Evolutionary conservation across 2,888 invertebrate genomes (phyloP).

Genomic region (Brachyptera risi): DNA sequence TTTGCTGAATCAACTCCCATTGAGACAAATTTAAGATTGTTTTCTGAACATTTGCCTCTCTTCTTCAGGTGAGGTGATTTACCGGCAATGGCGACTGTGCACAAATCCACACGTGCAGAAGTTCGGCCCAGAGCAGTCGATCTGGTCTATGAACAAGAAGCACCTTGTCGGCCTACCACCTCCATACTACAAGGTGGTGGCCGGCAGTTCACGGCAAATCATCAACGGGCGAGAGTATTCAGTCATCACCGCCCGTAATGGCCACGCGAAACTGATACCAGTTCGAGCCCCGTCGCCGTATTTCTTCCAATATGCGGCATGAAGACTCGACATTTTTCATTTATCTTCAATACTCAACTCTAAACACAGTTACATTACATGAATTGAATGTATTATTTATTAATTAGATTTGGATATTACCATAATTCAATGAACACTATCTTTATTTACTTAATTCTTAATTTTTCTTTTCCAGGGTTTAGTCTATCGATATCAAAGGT

Average conservation of each 20-base stretch:
- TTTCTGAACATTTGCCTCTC: too few species aligned
- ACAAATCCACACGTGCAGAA: background rate
- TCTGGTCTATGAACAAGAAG: constrained; percentile 8
- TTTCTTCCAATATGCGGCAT: constrained; percentile 53
- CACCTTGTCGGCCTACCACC: constrained; percentile 50
- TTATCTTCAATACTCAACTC: too few species aligned
- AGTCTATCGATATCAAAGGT: too few species aligned
- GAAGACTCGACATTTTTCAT: too few species aligned
- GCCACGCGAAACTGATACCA: constrained; percentile 66
- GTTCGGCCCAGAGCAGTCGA: background rate
- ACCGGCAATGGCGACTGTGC: constrained; percentile 7
- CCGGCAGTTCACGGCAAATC: constrained; percentile 50
- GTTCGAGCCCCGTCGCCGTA: constrained; percentile 72
- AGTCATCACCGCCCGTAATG: constrained; percentile 57
- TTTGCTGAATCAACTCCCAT: too few species aligned
- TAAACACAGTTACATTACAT: too few species aligned
- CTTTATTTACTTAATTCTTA: too few species aligned
- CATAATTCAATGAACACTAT: too few species aligned
- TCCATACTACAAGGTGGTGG: constrained; percentile 56
- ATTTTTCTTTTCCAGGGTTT: too few species aligned
- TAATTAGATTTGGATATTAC: too few species aligned
- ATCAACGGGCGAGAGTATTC: constrained; percentile 77
- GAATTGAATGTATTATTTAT: too few species aligned
- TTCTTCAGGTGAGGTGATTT: constrained; percentile 17
- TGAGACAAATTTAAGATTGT: too few species aligned